Base-by-base conservation (phyloP, 1,140 invertebrate species). In the Drosophila micromelanica region DNA sequence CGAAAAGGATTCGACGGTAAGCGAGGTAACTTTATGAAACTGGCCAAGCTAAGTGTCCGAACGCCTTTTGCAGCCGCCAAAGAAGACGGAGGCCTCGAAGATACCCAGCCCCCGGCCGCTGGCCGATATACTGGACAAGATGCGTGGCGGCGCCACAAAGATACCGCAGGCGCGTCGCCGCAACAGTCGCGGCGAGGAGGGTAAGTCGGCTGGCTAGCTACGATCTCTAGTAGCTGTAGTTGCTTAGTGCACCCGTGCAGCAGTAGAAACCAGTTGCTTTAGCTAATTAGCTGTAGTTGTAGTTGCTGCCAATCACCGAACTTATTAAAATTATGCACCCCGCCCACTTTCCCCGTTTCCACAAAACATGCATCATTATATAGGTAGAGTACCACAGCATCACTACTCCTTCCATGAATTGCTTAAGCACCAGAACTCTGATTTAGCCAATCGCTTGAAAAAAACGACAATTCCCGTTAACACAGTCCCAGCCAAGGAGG, bases 351-450 rank as follows among this genome's bases (percentile, higher is more conserved):
- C 30, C 67, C 64, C 59, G 35, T 38, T 52, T 55, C 65, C 61
- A 17, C 37, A 38, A 8, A 8, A 38, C 55, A 43, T 63, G 42
- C 38, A 74, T 40, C 55, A 43, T 13, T n/a, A 60, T 73, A 78
- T 69, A 86, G 82, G 82, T 86, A 86, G 82, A 80, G 87, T 76
- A 74, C 72, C 84, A 76, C 82, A 86, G 76, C 82, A 86, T 80
- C 80, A 89, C 77, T 86, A 86, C 82, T 86, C 82, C 82, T 86
- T 86, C 79, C 82, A 86, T 79, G 84, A 86, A 87, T 75, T 89
- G 79, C 84, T 87, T 89, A 89, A 89, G 84, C 84, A 89, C 87
- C 87, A 86, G 90, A 91, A 91, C 70, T 91, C 90, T 73, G 90
- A 91, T 86, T 86, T 86, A 91, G 67, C 76, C 69, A 89, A 84